phyloP scores from a whole-genome alignment of 2,888 invertebrate genomes.

The Microctonus hyperodae region DNA sequence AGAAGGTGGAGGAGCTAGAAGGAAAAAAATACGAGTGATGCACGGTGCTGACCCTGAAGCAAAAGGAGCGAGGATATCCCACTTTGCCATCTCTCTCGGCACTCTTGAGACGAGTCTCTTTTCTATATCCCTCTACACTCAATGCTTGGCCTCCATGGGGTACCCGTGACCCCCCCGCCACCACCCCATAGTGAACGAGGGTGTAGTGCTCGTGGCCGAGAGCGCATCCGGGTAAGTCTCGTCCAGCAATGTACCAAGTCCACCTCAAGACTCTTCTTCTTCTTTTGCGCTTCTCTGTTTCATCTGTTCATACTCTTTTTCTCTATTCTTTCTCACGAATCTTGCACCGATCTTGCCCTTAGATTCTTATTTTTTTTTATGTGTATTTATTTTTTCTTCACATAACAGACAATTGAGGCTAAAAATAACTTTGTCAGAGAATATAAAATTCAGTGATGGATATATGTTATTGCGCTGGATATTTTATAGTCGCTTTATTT shows the following conservation, averaged over 20 bases:
- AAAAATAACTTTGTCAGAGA: neutral
- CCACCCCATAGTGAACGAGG: conserved; percentile 27
- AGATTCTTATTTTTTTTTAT: neutral
- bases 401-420: neutral
- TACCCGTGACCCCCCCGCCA: conserved; percentile 39
- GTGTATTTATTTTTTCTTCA: neutral
- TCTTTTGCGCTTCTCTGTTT: conserved; percentile 14
- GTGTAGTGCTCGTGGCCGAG: conserved; percentile 35
- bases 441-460: too few relatives aligned
- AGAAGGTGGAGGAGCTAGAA: conserved; percentile 26
- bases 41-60: conserved; percentile 60
- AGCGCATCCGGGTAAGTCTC: conserved; percentile 36
- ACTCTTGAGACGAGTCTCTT: conserved; percentile 5
- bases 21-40: conserved; percentile 54
- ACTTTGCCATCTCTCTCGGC: conserved; percentile 23
- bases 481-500: too few relatives aligned
- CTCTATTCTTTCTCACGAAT: conserved; percentile 19
- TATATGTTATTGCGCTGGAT: too few relatives aligned
- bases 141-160: conserved; percentile 32
- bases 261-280: conserved; percentile 27
- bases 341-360: neutral
- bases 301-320: conserved; percentile 31
- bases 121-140: conserved; percentile 18
- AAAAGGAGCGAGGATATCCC: conserved; percentile 43
- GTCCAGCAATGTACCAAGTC: conserved; percentile 25